phyloP scores from a whole-genome alignment of 64 coral and sea anemone genomes.

The Catalaphyllia jardinei region DNA sequence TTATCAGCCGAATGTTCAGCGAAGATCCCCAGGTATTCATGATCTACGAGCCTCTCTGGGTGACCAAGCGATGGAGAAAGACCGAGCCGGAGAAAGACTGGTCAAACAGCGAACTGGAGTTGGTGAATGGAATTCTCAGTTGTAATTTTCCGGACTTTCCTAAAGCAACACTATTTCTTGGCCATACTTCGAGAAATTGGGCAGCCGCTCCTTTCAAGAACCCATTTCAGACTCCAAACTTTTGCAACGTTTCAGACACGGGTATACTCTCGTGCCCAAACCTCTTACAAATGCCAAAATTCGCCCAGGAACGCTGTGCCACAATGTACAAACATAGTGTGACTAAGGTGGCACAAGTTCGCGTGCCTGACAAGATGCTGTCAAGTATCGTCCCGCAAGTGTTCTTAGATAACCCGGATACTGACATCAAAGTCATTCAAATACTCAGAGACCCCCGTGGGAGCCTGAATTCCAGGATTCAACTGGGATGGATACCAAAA shows the following conservation, averaged over 20 bases:
- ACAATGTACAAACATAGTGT: constrained; percentile 48
- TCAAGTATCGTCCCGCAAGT: neutral
- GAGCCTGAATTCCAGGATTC: constrained; percentile 35
- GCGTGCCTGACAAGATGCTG: neutral
- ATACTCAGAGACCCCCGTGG: constrained; percentile 55
- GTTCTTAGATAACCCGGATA: constrained; percentile 40
- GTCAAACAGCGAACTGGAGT: constrained; percentile 3
- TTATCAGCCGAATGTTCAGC: constrained; percentile 70
- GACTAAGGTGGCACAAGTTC: constrained; percentile 36
- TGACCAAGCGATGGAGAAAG: constrained; percentile 21
- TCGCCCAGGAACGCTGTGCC: constrained; percentile 7
- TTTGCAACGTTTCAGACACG: constrained; percentile 20
- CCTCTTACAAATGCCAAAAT: neutral
- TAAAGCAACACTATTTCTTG: constrained; percentile 29
- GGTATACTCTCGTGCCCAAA: constrained; percentile 3
- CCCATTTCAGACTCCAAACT: constrained; percentile 23
- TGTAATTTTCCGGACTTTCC: constrained; percentile 39
- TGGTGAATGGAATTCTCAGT: constrained; percentile 47
- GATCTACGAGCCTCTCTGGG: constrained; percentile 62
- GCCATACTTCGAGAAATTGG: constrained; percentile 9
- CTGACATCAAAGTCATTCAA: constrained; percentile 31
- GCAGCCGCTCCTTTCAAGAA: neutral
- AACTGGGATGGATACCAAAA: constrained; percentile 25
- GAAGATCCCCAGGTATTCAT: constrained; percentile 60
- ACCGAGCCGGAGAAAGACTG: neutral